These are phyloP conservation scores for Gyrodactylus bullatarudis DNA, from an alignment of 1,140 invertebrate genomes.

Conservation along the genomic window DNA sequence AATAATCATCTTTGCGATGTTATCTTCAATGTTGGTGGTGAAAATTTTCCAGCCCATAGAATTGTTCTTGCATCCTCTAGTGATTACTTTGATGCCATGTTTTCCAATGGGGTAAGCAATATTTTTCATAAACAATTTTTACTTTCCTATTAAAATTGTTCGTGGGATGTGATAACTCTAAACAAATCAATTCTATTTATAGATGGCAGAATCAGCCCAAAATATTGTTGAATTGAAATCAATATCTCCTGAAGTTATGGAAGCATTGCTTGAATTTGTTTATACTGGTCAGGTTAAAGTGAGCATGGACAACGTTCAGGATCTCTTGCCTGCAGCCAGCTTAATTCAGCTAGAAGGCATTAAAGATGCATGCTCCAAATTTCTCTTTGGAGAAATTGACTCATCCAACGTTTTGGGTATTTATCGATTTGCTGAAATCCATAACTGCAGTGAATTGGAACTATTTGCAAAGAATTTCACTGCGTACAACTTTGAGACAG, in stretches of 20 bases:
- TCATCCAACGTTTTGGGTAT: slow-evolving; percentile 20
- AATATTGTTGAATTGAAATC: slow-evolving; percentile 35
- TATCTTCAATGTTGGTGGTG: slow-evolving; percentile 8
- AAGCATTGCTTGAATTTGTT: slow-evolving; percentile 49
- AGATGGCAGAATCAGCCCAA: slow-evolving; percentile 27
- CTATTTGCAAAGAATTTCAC: slow-evolving; percentile 13
- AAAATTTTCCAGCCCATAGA: slow-evolving; percentile 10
- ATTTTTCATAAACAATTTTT: too few relatives aligned
- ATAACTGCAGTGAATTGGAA: slow-evolving; percentile 12
- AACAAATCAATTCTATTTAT: slow-evolving; percentile 3
- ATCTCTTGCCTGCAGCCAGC: slow-evolving; percentile 30
- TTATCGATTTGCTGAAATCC: slow-evolving; percentile 16
- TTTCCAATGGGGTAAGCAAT: slow-evolving; percentile 9
- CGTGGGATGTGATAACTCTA: too few relatives aligned
- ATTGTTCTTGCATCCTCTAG: slow-evolving; percentile 10
- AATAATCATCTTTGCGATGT: slow-evolving; percentile 11
- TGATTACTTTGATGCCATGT: slow-evolving; percentile 11
- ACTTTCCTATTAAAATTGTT: too few relatives aligned
- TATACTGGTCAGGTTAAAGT: slow-evolving; percentile 39
- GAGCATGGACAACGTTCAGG: slow-evolving; percentile 49
- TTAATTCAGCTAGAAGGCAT: slow-evolving; percentile 17
- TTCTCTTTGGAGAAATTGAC: slow-evolving; percentile 16
- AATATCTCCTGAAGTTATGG: slow-evolving; percentile 36
- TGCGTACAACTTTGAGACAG: slow-evolving; percentile 15
- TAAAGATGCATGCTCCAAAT: slow-evolving; percentile 15